Evolutionary conservation across 2,113 vertebrate genomes (phyloP).

Genomic region (Trochalopteron elliotii): DNA sequence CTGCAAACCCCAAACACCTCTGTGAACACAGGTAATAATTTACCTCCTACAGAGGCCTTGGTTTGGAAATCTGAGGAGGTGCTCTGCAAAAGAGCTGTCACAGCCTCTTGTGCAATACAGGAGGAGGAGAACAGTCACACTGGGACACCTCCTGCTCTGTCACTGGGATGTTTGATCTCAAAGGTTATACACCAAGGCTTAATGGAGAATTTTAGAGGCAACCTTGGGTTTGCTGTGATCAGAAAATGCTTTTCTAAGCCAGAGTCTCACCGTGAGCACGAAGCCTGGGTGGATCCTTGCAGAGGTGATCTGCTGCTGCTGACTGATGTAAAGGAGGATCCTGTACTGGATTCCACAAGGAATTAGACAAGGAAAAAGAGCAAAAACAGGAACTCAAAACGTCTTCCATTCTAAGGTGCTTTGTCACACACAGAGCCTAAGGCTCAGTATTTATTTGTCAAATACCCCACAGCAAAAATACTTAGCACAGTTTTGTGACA

Average conservation of each 20-base stretch:
- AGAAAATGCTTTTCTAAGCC: neutral
- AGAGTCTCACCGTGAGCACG: constrained; percentile 83
- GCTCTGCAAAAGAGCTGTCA: neutral
- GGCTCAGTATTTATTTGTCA: neutral
- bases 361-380: neutral
- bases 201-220: neutral
- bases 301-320: constrained; percentile 87
- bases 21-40: neutral
- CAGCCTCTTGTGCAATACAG: neutral
- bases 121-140: neutral
- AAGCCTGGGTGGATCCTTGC: constrained; percentile 88
- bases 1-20: neutral
- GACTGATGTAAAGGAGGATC: constrained; percentile 91
- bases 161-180: neutral
- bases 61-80: neutral
- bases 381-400: neutral
- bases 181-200: neutral
- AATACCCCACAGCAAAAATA: neutral
- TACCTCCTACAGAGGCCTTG: accelerated
- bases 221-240: neutral
- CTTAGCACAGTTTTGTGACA: neutral
- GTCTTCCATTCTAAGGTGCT: neutral
- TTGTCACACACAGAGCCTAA: neutral
- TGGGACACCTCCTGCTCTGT: neutral
- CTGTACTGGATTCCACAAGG: constrained; percentile 85